Evolutionary conservation across 2,797 vertebrate genomes (phyloP), one percentile per base, ranked within the genome.

Genomic region (Eurystomus glaucurus): DNA sequence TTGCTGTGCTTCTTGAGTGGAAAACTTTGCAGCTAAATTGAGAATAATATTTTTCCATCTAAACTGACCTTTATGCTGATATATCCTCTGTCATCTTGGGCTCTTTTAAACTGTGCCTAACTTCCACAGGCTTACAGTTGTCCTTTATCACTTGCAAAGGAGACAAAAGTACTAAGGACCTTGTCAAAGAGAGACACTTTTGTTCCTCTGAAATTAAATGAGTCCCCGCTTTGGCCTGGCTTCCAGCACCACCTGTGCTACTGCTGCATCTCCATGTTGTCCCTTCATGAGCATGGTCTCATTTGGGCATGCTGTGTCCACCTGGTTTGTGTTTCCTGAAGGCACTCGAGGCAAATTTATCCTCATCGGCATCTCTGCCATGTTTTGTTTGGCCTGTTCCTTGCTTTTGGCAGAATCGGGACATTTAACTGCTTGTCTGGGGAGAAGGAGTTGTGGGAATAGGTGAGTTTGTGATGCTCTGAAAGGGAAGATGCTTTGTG

Each of bases 41-140:
- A 92, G 93, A 90, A 78, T 74, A 95, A 92, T 95, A 75, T 61
- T 95, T 93, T 96, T 93, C 84, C 65, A 76, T 96, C 90, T 85
- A 77, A 93, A 79, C 57, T 70, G 75, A 92, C 84, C 90, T 95
- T 94, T 94, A 74, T 61, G 37, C 52, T 95, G 70, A 90, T 82
- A 51, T 46, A 94, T 86, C 18, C n/a, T 79, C 70, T 90, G 65
- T 94, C 55, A 66, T 82, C 75, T 71, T 69, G 79, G 37, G 68
- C 13, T 60, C 35, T 79, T 92, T 71, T 92, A 87, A 82, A 61
- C 70, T 87, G 58, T 84, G 19, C 69, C 60, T 94, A 91, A 75
- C 45, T 90, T 92, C 45, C 79, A 43, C 51, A 76, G 39, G 66
- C 46, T 69, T 85, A n/a, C 23, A n/a, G 1, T 60, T 77, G 28